Evolutionary conservation across 2,888 invertebrate species (phyloP).

Genomic region (Tipula unca): DNA sequence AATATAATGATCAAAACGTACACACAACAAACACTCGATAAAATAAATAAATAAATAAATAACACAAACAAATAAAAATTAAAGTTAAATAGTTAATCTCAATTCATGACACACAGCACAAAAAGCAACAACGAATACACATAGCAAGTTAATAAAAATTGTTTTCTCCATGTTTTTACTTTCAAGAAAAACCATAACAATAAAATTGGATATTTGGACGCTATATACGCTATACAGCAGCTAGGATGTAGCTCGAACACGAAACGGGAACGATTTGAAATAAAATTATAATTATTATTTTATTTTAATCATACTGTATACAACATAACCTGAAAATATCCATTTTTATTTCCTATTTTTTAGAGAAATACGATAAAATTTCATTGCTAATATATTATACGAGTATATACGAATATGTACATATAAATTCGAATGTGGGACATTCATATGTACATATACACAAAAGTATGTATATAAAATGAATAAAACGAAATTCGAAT

Average conservation of each 20-base stretch:
- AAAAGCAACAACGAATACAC: neutral
- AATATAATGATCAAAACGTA: neutral
- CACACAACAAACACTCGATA: neutral
- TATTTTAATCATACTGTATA: neutral
- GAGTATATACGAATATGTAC: neutral
- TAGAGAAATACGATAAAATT: neutral
- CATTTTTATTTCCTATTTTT: neutral
- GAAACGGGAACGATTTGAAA: neutral
- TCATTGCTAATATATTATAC: neutral
- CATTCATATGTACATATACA: neutral
- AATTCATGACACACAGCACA: neutral
- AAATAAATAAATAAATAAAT: neutral
- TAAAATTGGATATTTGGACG: neutral
- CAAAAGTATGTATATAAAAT: neutral
- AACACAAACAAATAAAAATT: neutral
- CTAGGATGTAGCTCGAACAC: neutral
- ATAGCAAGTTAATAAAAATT: neutral
- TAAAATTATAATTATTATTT: constrained; percentile 8
- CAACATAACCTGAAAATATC: neutral
- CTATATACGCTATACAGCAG: no score
- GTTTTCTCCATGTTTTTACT: neutral
- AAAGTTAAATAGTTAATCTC: constrained; percentile 1
- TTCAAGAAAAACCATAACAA: neutral
- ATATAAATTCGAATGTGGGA: neutral
- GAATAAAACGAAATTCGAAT: neutral